Percentiles rank a stretch among this genome's conserved stretches.
phyloP scores from a whole-genome alignment of 2,113 vertebrate species.

The Cacatua alba region DNA sequence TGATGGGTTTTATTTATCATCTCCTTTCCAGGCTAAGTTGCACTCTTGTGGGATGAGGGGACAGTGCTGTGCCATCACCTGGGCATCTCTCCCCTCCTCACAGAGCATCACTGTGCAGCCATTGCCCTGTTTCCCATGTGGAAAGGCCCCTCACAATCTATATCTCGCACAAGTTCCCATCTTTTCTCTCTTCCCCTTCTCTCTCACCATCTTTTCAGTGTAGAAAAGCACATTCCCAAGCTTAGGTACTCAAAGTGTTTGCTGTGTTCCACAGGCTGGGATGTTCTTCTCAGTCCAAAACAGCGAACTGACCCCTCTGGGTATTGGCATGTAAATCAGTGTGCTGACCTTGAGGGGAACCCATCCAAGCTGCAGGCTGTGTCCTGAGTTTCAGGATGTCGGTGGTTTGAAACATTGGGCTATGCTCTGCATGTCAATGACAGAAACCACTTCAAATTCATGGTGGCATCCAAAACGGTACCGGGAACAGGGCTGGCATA shows the following conservation, averaged over 20 bases:
- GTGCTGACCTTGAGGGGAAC: conserved; percentile 52
- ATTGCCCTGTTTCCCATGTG: background rate
- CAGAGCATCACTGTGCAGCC: background rate
- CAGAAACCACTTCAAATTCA: conserved; percentile 56
- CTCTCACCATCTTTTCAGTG: conserved; percentile 24
- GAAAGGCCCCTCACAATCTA: background rate
- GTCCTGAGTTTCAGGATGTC: conserved; percentile 52
- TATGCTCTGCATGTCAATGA: conserved; percentile 58
- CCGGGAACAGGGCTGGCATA: background rate
- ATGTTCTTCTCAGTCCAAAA: conserved; percentile 34
- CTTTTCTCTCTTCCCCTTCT: conserved; percentile 15
- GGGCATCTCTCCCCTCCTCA: background rate
- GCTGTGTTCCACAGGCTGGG: background rate
- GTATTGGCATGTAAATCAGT: conserved; percentile 71
- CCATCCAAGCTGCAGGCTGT: conserved; percentile 23
- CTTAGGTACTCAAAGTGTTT: conserved; percentile 42
- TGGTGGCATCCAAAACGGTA: background rate
- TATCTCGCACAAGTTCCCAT: background rate
- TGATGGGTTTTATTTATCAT: background rate
- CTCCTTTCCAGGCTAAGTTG: background rate
- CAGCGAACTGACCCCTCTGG: background rate
- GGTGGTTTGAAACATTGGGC: background rate
- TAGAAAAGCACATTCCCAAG: conserved; percentile 56
- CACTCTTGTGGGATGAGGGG: background rate
- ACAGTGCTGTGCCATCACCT: background rate